Evolutionary conservation across 2,113 vertebrate species (phyloP).

Genomic region (Scomber japonicus): DNA sequence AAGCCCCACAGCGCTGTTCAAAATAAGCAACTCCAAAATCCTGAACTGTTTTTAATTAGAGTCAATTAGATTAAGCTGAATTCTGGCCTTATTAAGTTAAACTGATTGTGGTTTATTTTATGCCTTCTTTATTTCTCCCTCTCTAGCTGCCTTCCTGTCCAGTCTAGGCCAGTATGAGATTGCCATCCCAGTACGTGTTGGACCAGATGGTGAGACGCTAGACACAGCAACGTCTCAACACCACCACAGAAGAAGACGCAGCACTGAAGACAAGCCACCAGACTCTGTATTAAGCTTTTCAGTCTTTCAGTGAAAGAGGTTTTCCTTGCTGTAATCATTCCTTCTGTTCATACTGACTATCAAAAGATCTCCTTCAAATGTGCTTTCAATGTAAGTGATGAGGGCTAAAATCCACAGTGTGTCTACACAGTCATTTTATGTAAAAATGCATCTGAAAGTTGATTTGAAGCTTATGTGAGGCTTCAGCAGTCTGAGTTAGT

Average conservation of each 20-base stretch:
- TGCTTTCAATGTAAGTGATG: too few species aligned
- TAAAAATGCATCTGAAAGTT: too few species aligned
- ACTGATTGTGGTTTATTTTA: constrained; percentile 18
- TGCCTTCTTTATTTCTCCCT: constrained; percentile 47
- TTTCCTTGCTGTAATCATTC: too few species aligned
- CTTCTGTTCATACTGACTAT: too few species aligned
- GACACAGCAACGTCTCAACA: constrained; percentile 79
- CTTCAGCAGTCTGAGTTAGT: too few species aligned
- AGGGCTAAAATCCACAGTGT: too few species aligned
- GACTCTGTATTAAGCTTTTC: constrained; percentile 64
- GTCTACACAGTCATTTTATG: too few species aligned
- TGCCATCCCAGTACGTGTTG: constrained; percentile 93
- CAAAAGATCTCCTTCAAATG: too few species aligned
- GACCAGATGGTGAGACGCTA: constrained; percentile 89
- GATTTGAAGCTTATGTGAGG: too few species aligned
- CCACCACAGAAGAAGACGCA: constrained; percentile 81
- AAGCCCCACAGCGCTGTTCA: constrained; percentile 8
- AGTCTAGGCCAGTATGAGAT: constrained; percentile 96
- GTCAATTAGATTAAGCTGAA: constrained; percentile 27
- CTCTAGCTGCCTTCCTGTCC: constrained; percentile 94
- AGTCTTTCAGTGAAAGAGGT: background rate
- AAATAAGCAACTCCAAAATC: constrained; percentile 21
- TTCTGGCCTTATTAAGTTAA: background rate
- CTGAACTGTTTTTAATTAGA: constrained; percentile 48
- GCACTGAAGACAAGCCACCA: constrained; percentile 73